These are phyloP conservation scores for Camelus bactrianus DNA, from an alignment of 2,113 vertebrate genomes.

Conservation along the genomic window DNA sequence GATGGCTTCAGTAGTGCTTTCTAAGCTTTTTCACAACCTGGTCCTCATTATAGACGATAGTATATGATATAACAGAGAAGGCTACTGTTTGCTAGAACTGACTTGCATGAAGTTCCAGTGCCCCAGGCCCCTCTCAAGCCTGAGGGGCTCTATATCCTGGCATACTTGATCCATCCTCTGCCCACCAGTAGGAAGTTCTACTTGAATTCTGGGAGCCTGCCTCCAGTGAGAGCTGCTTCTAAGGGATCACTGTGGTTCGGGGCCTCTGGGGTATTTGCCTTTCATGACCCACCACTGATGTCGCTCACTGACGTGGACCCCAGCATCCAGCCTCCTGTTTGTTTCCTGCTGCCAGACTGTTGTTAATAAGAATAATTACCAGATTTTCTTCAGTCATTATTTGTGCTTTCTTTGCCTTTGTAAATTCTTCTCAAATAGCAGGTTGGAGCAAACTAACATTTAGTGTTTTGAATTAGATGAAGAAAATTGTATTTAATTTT, in stretches of 20 bases:
- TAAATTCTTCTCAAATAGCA: constrained; percentile 60
- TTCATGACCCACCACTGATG: background rate
- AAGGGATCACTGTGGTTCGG: background rate
- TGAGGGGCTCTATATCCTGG: background rate
- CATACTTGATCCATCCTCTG: background rate
- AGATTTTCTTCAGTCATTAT: constrained; percentile 46
- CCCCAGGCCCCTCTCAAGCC: background rate
- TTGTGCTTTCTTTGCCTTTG: constrained; percentile 51
- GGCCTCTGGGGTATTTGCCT: background rate
- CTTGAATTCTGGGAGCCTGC: background rate
- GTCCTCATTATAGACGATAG: background rate
- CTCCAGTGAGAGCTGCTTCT: background rate
- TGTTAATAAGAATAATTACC: constrained; percentile 39
- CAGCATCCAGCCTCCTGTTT: background rate
- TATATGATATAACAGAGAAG: background rate
- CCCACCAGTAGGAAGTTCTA: background rate
- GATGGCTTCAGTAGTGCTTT: background rate
- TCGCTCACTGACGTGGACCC: background rate
- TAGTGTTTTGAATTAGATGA: constrained; percentile 77
- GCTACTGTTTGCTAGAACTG: background rate
- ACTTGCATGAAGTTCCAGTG: background rate
- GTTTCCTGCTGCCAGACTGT: constrained; percentile 30
- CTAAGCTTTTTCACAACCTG: background rate
- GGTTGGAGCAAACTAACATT: constrained; percentile 56
- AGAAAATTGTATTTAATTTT: constrained; percentile 79